Evolutionary conservation across 2,888 invertebrate genomes (phyloP), one percentile per base, ranked within the genome.

Genomic region (Zygothrica quintamaculata): DNA sequence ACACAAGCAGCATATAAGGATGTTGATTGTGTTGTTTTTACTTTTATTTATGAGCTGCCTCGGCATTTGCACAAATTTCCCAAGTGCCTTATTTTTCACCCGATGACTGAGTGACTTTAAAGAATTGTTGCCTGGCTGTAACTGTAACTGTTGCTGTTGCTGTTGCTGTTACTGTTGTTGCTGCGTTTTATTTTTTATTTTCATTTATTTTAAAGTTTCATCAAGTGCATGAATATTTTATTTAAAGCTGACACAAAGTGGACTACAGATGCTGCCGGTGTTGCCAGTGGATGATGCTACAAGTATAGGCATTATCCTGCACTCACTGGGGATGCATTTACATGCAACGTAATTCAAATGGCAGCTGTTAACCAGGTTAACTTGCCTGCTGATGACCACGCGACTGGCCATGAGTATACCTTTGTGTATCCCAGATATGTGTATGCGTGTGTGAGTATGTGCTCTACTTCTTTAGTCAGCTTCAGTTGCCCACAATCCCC

Each of bases 61-160:
- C 18, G 48, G 68, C 81, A 74, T 65, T 74, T 77, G 67, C 68
- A 64, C 61, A 80, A 84, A 80, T 80, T 80, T 80, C 80, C 80
- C 80, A 71, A 61, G 86, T 80, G 80, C 57, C 84, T 71, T 64
- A 67, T 84, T 71, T 77, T 62, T 69, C 65, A 56, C 59, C 42
- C 39, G 42, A 43, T 31, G 52, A 48, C 62, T 50, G 59, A 29
- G 3, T 29, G 9, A 44, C 48, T 80, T 76, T 70, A 79, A 82
- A 79, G 64, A 75, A 62, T 36, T 36, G 34, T 36, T 40, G 48
- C 34, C n/a, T n/a, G n/a, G n/a, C n/a, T n/a, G n/a, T n/a, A n/a
- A n/a, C n/a, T n/a, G n/a, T n/a, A n/a, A n/a, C n/a, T n/a, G n/a
- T 5, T 37, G 37, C 13, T 37, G 37, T 11, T n/a, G n/a, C n/a